phyloP scores from a whole-genome alignment of 2,888 invertebrate species.

The Drosophila neotestacea region DNA sequence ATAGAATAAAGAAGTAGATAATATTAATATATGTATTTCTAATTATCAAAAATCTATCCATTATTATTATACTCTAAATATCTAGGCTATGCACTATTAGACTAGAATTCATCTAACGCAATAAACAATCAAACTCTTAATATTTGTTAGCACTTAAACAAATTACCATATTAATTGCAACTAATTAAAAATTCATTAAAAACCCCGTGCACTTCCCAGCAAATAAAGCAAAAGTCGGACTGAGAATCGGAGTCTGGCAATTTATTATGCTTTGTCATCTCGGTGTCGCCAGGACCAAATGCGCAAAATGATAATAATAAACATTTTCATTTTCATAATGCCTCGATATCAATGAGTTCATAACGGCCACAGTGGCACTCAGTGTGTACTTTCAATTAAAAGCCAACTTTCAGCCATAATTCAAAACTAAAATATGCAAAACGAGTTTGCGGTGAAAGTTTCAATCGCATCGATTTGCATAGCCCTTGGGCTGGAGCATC shows the following conservation, averaged over 20 bases:
- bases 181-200: conserved; percentile 82
- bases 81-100: not conserved
- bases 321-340: conserved; percentile 75
- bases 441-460: conserved; percentile 65
- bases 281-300: conserved; percentile 60
- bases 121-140: conserved; percentile 11
- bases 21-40: too few relatives aligned
- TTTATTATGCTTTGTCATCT: conserved; percentile 81
- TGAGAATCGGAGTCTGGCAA: conserved; percentile 35
- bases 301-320: conserved; percentile 78
- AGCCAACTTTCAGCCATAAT: conserved; percentile 78
- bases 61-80: not conserved
- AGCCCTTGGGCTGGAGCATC: conserved; percentile 13
- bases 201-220: conserved; percentile 46
- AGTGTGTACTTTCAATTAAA: conserved; percentile 79
- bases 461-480: conserved; percentile 68
- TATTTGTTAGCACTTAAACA: conserved; percentile 66
- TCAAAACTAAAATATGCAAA: conserved; percentile 81
- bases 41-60: not conserved
- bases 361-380: conserved; percentile 40
- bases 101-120: not conserved
- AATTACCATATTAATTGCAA: conserved; percentile 83
- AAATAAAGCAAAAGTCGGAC: conserved; percentile 22
- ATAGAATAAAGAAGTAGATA: too few relatives aligned
- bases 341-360: conserved; percentile 79